Evolutionary conservation across 1,140 invertebrate species (phyloP), one percentile per base, ranked within the genome.

Genomic region (Trypoxylus dichotomus): DNA sequence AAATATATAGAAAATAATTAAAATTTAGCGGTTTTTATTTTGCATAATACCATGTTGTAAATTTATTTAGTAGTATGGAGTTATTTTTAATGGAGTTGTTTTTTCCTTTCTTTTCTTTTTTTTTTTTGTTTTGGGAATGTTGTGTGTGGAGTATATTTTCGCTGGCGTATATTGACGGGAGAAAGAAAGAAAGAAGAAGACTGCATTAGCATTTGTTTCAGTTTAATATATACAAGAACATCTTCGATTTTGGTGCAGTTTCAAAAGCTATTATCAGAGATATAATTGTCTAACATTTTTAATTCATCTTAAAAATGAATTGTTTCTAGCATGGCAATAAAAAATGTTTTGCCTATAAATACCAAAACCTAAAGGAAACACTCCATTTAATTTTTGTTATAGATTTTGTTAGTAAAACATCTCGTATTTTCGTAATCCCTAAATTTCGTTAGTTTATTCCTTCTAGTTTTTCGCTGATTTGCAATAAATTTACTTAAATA

Each of bases 91-190:
- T 13, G 24, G 60, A 68, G 60, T 68, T 68, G 60, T 68, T 68
- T 68, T 58, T 58, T 58, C 21, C 21, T 58, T 58, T 58, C 21
- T 58, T 19, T 68, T 74, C 19, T 43, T 74, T 41, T 74, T 41
- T n/a, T 21, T 32, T 41, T 21, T n/a, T n/a, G 15, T 74, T 74
- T 74, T 74, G 10, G 27, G 72, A 74, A 74, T 74, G 72, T 74
- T 74, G 72, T 74, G 72, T 74, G 72, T 68, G 60, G 72, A 74
- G 72, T 74, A 74, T 74, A 74, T 74, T 74, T 74, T 74, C 19
- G 72, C 72, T 74, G 72, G 21, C 29, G 32, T 41, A 43, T 37
- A 25, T 74, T 74, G 19, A 10, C 11, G 13, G 15, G 37, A 13
- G 3, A 32, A 42, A 42, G 25, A 25, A 54, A 75, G 10, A 19